phyloP scores from a whole-genome alignment of 2,113 vertebrate species.

The Columba janthina region DNA sequence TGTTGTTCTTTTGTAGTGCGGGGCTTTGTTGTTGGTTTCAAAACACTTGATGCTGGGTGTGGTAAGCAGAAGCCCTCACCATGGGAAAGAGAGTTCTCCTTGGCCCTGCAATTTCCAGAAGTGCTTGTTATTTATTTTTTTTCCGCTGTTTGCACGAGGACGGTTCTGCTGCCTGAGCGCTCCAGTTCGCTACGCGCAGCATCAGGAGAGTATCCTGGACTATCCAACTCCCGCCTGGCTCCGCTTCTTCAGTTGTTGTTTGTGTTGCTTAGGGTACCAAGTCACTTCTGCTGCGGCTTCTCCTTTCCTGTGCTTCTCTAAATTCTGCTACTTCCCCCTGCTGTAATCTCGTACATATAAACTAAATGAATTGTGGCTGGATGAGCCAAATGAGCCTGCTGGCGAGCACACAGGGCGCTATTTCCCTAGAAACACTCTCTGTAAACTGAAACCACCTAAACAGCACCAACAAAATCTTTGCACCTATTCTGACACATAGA shows the following conservation, averaged over 20 bases:
- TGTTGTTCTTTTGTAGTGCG: constrained; percentile 4
- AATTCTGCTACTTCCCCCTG: constrained; percentile 39
- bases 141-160: background rate
- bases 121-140: background rate
- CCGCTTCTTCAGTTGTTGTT: constrained; percentile 27
- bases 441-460: constrained; percentile 33
- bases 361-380: background rate
- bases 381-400: constrained; percentile 31
- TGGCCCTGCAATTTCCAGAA: background rate
- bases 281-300: background rate
- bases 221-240: constrained; percentile 31
- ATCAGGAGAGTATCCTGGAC: constrained; percentile 32
- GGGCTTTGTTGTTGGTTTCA: constrained; percentile 67
- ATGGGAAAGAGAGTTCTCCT: background rate
- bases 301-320: background rate
- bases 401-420: background rate
- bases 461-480: background rate
- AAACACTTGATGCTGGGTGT: constrained; percentile 65
- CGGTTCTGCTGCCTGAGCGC: background rate
- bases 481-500: background rate
- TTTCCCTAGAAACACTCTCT: constrained; percentile 18
- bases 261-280: constrained; percentile 70
- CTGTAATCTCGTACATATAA: constrained; percentile 38
- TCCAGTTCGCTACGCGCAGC: background rate
- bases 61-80: constrained; percentile 45